Evolutionary conservation across 1,140 invertebrate species (phyloP), one percentile per base, ranked within the genome.

Genomic region (Drosophila quadrilineata): DNA sequence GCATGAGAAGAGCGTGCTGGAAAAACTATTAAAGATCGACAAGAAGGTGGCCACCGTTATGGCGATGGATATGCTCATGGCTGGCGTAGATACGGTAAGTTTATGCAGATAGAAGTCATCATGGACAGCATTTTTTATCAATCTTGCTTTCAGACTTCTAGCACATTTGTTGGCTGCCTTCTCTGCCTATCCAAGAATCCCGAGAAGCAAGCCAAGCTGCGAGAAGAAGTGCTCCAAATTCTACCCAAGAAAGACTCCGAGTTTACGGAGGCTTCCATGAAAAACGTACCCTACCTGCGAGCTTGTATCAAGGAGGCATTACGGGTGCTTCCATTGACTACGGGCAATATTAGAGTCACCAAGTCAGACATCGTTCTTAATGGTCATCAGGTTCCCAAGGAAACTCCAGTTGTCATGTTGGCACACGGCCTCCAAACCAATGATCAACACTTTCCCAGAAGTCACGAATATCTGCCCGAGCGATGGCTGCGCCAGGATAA

Each of bases 151-250:
- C 14, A 87, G 84, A 88, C 85, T 0, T 62, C 85, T 0, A 70
- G 62, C 16, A 54, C 58, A 0, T 66, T 85, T 19, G 54, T 69
- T 2, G 71, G 24, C 1, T 38, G 46, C 2, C 19, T 88, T 10
- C 38, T 85, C 0, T 45, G 53, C 12, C 87, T 97, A n/a, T 93
- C 95, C 0, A 92, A 92, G 48, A 94, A 96, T 90, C 91, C 91
- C 2, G 93, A 94, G 3, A 93, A 94, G 53, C 96, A 98, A 86
- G 90, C 91, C 29, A 93, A 91, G 60, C 90, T 96, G 0, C 92
- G 93, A 63, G 75, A 93, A 45, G 96, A 98, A 91, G 86, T 98
- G 0, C 84, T 90, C 36, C 84, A 77, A 1, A 90, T 92, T 17
- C 69, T 93, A n/a, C 91, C 91, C 6, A 16, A 88, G 3, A 90